These are phyloP conservation scores for Gymnothorax javanicus DNA, from an alignment of 2,797 vertebrate genomes.

Conservation along the genomic window DNA sequence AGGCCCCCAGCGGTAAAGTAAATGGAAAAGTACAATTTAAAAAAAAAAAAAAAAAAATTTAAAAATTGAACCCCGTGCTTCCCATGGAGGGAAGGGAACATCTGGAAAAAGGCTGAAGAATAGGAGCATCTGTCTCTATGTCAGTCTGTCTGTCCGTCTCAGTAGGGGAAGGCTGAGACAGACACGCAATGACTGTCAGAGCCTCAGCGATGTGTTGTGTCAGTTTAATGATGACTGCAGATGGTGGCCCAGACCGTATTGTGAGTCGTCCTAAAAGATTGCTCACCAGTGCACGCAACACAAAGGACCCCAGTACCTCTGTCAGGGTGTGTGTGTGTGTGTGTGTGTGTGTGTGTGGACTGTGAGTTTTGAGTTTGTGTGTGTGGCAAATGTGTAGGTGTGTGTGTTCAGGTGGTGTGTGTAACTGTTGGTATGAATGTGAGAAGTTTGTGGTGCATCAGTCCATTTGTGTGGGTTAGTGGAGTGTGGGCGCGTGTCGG, in stretches of 20 bases:
- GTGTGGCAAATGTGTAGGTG: neutral
- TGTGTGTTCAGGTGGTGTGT: neutral
- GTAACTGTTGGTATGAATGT: no score
- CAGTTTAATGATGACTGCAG: neutral
- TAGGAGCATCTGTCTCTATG: neutral
- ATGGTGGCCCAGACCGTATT: neutral
- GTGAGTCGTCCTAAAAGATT: neutral
- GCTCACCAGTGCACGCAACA: neutral
- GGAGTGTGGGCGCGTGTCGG: no score
- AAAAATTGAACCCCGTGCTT: neutral
- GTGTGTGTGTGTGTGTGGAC: neutral
- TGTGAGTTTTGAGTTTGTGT: neutral
- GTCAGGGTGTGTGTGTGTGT: neutral
- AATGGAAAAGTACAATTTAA: no score
- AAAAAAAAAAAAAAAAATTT: no score
- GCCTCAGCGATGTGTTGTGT: neutral
- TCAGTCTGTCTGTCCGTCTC: neutral
- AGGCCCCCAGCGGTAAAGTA: neutral
- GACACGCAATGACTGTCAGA: neutral
- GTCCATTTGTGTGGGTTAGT: no score
- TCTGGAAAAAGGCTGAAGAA: neutral
- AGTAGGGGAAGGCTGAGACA: neutral
- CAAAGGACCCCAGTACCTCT: neutral
- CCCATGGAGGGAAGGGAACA: neutral
- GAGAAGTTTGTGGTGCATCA: neutral